Evolutionary conservation across 2,113 vertebrate genomes (phyloP), one percentile per base, ranked within the genome.

Genomic region (Catharus minimus): DNA sequence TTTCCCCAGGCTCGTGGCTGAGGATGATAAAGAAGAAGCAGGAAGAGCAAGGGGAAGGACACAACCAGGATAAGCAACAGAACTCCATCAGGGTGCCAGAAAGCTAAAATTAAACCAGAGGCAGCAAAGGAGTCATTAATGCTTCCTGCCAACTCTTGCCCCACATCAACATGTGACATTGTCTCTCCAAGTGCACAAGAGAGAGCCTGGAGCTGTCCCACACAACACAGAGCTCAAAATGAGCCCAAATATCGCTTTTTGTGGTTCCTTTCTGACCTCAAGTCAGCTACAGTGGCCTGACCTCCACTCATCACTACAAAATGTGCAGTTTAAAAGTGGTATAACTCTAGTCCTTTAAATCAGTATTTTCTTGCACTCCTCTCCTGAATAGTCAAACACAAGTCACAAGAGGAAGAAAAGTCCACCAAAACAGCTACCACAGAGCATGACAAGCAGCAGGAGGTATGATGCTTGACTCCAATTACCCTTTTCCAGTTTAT

Each of bases 41-140:
- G 89, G 76, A 90, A 92, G 83, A 67, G 62, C 68, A 84, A 93
- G 33, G 13, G 68, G 82, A 71, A 88, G 76, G 77, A 65, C 86
- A 84, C 13, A 36, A 53, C 7, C 20, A 72, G 88, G 50, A 86
- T 43, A 64, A 91, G 44, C 60, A 81, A 61, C 30, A 93, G 39
- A 80, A 41, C 21, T 30, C 46, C 41, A 61, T 21, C 21, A 47
- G 62, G 10, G 16, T 60, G 82, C 46, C 20, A 4, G 71, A 87
- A 93, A 76, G 57, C 62, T 89, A 79, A 89, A 92, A 82, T 89
- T 75, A 89, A 26, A 68, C 44, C 5, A 5, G 32, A 83, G 27
- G 28, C 20, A 87, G 52, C 13, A 60, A 65, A 78, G 14, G 38
- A 84, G 39, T 38, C 15, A 2, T 27, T 1, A 3, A 60, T 2